These are phyloP conservation scores for Coracias cyanogaster DNA, from an alignment of 2,797 vertebrate species.

Conservation along the genomic window DNA sequence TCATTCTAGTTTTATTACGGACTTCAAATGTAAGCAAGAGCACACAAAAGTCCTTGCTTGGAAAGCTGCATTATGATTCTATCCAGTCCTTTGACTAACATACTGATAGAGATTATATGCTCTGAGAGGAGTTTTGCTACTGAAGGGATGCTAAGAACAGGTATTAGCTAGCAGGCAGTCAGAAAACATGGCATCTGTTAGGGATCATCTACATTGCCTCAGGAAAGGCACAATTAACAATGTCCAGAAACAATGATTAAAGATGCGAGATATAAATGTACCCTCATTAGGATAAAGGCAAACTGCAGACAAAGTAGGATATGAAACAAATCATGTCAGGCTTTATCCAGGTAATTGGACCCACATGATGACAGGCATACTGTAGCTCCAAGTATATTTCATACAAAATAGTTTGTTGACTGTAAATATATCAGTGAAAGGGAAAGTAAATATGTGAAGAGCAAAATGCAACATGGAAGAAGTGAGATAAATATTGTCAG, in stretches of 20 bases:
- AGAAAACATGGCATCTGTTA: not conserved
- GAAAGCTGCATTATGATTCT: not conserved
- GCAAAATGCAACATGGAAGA: slow-evolving; percentile 50
- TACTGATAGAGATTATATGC: not conserved
- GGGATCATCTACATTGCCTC: not conserved
- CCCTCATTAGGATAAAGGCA: not conserved
- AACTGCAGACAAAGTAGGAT: not conserved
- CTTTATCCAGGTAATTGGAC: not conserved
- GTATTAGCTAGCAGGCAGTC: not conserved
- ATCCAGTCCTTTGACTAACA: not conserved
- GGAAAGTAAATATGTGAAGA: slow-evolving; percentile 80
- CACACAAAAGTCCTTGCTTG: not conserved
- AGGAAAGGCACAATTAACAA: not conserved
- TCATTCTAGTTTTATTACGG: not conserved
- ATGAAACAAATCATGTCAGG: not conserved
- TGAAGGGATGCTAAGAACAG: not conserved
- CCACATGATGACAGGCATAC: not conserved
- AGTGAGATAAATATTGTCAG: slow-evolving; percentile 73
- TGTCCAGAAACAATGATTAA: not conserved
- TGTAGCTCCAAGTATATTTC: not conserved
- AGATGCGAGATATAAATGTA: not conserved
- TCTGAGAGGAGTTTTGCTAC: not conserved
- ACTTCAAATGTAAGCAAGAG: not conserved
- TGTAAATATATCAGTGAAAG: slow-evolving; percentile 16
- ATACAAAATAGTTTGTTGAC: not conserved